Evolutionary conservation across 1,140 invertebrate genomes (phyloP).

Genomic region (Procambarus clarkii): DNA sequence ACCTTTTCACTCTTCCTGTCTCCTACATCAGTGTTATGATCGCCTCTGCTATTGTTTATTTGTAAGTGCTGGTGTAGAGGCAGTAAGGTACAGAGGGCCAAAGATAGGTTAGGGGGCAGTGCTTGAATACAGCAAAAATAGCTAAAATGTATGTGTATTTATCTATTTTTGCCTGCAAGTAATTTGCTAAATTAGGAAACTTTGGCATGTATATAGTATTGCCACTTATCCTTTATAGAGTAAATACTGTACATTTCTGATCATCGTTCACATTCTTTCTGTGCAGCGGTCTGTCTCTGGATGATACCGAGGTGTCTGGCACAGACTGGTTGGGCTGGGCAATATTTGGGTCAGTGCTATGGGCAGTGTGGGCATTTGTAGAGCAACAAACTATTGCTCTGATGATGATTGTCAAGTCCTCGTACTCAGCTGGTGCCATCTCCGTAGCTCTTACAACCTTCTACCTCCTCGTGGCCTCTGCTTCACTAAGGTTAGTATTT

Average conservation of each 20-base stretch:
- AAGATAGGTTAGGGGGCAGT: too few species aligned
- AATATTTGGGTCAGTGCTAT: slow-evolving; percentile 81
- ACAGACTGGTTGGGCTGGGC: slow-evolving; percentile 75
- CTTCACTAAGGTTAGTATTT: slow-evolving; percentile 83
- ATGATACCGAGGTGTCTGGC: slow-evolving; percentile 27
- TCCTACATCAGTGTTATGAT: slow-evolving; percentile 83
- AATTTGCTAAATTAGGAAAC: too few species aligned
- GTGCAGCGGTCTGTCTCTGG: slow-evolving; percentile 27
- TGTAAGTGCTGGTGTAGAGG: slow-evolving; percentile 78
- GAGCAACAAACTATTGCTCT: slow-evolving; percentile 90
- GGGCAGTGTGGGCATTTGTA: slow-evolving; percentile 81
- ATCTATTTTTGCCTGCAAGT: too few species aligned
- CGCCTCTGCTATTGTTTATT: slow-evolving; percentile 83
- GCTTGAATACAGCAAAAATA: too few species aligned
- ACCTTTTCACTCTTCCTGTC: slow-evolving; percentile 86
- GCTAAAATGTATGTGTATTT: too few species aligned
- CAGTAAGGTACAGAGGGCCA: too few species aligned
- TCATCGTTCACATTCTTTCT: neutral
- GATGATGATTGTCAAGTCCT: slow-evolving; percentile 87
- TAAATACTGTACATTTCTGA: neutral
- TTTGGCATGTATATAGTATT: too few species aligned
- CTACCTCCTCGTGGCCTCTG: slow-evolving; percentile 85
- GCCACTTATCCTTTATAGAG: too few species aligned
- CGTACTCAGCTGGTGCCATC: slow-evolving; percentile 84
- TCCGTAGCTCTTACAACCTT: slow-evolving; percentile 85